Evolutionary conservation across 2,888 invertebrate species (phyloP).

Genomic region (Phania funesta): DNA sequence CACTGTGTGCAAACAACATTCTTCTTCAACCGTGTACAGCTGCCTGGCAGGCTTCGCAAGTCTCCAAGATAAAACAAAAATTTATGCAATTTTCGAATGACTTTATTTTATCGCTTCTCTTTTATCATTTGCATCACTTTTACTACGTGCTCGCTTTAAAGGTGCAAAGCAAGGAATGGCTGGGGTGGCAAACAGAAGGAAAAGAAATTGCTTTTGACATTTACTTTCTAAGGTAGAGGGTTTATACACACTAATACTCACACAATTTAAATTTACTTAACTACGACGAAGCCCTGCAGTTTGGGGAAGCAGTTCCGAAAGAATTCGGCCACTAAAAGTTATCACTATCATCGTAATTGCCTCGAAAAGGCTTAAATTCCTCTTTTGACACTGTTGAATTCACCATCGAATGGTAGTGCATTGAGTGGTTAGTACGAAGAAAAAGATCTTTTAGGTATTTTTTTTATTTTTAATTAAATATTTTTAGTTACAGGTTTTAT

Average conservation of each 20-base stretch:
- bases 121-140: background rate
- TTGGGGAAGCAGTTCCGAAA: too few species aligned
- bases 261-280: background rate
- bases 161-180: background rate
- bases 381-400: too few species aligned
- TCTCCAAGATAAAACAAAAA: too few species aligned
- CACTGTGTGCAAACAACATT: background rate
- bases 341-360: too few species aligned
- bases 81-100: slow-evolving; percentile 31
- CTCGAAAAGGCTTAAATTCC: too few species aligned
- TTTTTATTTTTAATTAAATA: too few species aligned
- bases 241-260: background rate
- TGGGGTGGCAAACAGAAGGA: background rate
- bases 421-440: too few species aligned
- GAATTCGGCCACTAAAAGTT: too few species aligned
- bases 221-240: background rate
- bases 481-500: too few species aligned
- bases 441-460: too few species aligned
- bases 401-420: too few species aligned
- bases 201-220: slow-evolving; percentile 32
- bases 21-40: background rate
- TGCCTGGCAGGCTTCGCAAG: background rate
- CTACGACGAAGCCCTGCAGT: too few species aligned
- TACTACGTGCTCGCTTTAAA: background rate
- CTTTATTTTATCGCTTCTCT: slow-evolving; percentile 16